These are phyloP conservation scores for Eumeta japonica DNA, from an alignment of 1,140 invertebrate species.

Conservation along the genomic window DNA sequence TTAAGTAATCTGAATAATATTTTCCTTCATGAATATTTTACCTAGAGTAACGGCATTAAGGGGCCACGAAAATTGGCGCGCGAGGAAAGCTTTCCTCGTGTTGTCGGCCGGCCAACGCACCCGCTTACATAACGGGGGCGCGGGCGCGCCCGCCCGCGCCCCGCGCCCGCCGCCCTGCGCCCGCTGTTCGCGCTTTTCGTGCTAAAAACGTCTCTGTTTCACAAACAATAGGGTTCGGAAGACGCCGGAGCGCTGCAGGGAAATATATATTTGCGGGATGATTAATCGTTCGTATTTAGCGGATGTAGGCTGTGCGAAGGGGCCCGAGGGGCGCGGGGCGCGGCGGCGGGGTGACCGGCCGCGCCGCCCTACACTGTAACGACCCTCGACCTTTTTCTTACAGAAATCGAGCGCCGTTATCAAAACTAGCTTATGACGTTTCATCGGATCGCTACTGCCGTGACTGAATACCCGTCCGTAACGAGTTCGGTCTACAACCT, in stretches of 20 bases:
- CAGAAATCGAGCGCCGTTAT: too few relatives aligned
- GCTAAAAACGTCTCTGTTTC: constrained; percentile 21
- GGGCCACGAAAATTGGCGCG: constrained; percentile 22
- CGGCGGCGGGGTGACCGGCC: too few relatives aligned
- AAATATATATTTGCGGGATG: constrained; percentile 29
- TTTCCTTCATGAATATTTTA: too few relatives aligned
- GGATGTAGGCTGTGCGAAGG: constrained; percentile 18
- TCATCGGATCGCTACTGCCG: too few relatives aligned
- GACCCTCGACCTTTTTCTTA: too few relatives aligned
- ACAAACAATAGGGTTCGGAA: constrained; percentile 25
- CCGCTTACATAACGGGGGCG: constrained; percentile 49
- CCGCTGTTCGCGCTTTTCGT: constrained; percentile 10
- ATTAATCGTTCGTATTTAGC: constrained; percentile 43
- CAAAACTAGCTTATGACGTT: too few relatives aligned
- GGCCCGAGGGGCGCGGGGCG: constrained; percentile 16
- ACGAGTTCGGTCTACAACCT: too few relatives aligned
- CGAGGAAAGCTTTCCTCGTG: constrained; percentile 25
- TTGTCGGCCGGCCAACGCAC: constrained; percentile 49
- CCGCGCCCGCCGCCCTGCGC: constrained; percentile 17
- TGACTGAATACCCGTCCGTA: too few relatives aligned
- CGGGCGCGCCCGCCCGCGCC: constrained; percentile 15
- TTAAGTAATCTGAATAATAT: too few relatives aligned
- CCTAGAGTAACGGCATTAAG: too few relatives aligned
- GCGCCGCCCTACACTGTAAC: too few relatives aligned
- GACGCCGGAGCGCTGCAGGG: constrained; percentile 14